Conservation (phyloP, 2,888 invertebrate species). For the Coremacera marginata region DNA sequence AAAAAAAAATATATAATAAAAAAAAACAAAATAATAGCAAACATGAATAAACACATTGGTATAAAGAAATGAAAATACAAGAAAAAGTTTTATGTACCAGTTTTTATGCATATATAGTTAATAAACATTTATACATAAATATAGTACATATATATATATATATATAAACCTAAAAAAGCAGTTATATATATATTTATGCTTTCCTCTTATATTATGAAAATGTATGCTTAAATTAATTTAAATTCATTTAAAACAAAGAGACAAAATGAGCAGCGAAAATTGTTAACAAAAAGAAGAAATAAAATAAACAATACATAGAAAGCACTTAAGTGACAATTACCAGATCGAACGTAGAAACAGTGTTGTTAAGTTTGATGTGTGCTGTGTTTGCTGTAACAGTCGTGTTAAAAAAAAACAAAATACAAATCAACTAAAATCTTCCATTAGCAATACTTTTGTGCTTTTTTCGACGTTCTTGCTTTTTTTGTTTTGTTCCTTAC, state of each 20-base stretch:
- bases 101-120: slow-evolving; percentile 15
- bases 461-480: neutral
- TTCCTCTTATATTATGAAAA: slow-evolving; percentile 15
- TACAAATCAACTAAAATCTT: slow-evolving; percentile 50
- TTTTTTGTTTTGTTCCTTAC: neutral
- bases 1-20: slow-evolving; percentile 34
- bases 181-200: too few species aligned
- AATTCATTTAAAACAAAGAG: slow-evolving; percentile 14
- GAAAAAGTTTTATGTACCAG: slow-evolving; percentile 3
- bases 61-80: neutral
- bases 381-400: too few species aligned
- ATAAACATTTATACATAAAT: neutral
- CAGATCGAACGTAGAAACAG: neutral
- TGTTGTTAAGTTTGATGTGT: neutral
- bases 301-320: too few species aligned
- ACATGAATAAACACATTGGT: slow-evolving; percentile 9
- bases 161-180: slow-evolving; percentile 6
- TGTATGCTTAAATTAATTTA: slow-evolving; percentile 24
- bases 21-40: slow-evolving; percentile 24
- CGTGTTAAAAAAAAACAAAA: slow-evolving; percentile 30
- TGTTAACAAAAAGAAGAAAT: neutral
- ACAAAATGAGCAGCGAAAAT: neutral
- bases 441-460: slow-evolving; percentile 51
- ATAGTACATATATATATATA: slow-evolving; percentile 1
- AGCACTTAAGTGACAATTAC: too few species aligned